Evolutionary conservation across 2,888 invertebrate genomes (phyloP).

Genomic region (Dorcus parallelipipedus): DNA sequence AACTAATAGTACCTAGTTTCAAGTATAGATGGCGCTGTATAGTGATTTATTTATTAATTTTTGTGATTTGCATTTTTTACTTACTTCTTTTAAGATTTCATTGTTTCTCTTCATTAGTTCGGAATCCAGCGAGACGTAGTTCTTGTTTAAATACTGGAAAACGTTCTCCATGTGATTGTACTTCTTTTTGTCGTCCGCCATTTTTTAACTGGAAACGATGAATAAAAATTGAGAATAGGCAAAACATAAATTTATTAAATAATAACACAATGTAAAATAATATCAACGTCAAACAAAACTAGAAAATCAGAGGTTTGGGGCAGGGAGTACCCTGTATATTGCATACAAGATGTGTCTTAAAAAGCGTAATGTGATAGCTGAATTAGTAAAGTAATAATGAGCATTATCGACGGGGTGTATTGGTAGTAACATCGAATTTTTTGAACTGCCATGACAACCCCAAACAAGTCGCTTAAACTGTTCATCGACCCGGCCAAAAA

Average conservation of each 20-base stretch:
- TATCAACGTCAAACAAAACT: too few species aligned
- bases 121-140: conserved; percentile 30
- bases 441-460: conserved; percentile 9
- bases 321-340: too few species aligned
- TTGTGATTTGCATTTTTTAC: conserved; percentile 15
- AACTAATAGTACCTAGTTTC: neutral
- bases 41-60: neutral
- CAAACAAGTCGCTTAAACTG: conserved; percentile 2
- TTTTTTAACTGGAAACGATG: neutral
- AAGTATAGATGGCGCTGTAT: neutral
- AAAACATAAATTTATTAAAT: too few species aligned
- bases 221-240: too few species aligned
- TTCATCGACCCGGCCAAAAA: conserved; percentile 11
- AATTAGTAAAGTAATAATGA: too few species aligned
- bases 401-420: too few species aligned
- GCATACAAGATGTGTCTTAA: too few species aligned
- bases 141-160: conserved; percentile 32
- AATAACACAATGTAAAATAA: too few species aligned
- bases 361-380: too few species aligned
- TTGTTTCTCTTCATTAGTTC: conserved; percentile 34
- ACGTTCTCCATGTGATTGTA: conserved; percentile 36
- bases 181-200: conserved; percentile 12
- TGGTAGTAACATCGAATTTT: too few species aligned
- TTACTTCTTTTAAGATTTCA: conserved; percentile 47
- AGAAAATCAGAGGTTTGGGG: too few species aligned